Evolutionary conservation across 2,888 invertebrate genomes (phyloP), one percentile per base, ranked within the genome.

Genomic region (Eulithis testata): DNA sequence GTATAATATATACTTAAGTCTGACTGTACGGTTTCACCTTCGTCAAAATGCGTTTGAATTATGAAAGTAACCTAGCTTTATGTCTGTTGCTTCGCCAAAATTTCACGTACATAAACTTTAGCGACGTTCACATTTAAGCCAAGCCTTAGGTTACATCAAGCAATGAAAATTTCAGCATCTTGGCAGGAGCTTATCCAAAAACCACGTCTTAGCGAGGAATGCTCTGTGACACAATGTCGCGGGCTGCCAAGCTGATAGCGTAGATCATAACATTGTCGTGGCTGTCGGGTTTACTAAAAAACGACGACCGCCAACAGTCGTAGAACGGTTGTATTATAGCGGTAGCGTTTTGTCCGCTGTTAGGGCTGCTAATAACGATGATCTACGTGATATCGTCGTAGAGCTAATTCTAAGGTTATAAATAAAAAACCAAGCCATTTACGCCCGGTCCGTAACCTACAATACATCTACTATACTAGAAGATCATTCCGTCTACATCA

Each of bases 171-270:
- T 55, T 62, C 47, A 59, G 14, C 60, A 21, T 69, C 64, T 69
- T 69, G 69, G 64, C 66, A 64, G 47, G 14, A 53, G 43, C 66
- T 53, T 58, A 64, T 61, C 59, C 69, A 63, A 65, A 67, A 65
- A 44, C 63, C 36, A 55, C 51, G 54, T 65, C 52, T 61, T 58
- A 52, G 43, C 57, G 53, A 52, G 49, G 56, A 66, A 61, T 67
- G 54, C 57, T 51, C 14, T 49, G 58, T 50, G 43, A 45, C 65
- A 65, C 53, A 61, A 65, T 49, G 50, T 45, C 43, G 58, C 69
- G 57, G 65, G 72, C 76, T 76, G 79, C 75, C 76, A 77, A 76
- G 71, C 58, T 75, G 80, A 81, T 81, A 81, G 75, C 76, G 73
- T 65, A 70, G 70, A 72, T 81, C 80, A 80, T 77, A 82, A 76